phyloP scores from a whole-genome alignment of 1,140 invertebrate genomes.

The Artemia franciscana region DNA sequence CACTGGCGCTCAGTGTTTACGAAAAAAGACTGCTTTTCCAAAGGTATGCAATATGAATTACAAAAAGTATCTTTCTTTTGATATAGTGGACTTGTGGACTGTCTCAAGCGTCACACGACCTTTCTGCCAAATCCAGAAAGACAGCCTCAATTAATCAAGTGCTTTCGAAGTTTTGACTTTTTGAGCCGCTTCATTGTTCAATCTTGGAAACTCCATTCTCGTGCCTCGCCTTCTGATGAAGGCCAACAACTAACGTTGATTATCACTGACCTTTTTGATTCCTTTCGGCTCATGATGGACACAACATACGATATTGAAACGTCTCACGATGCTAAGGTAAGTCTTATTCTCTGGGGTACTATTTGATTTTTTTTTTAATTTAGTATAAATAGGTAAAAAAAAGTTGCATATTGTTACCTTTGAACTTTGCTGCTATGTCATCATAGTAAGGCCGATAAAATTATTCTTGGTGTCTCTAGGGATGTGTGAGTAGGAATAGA shows the following conservation, averaged over 20 bases:
- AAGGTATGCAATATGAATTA: no score
- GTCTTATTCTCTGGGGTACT: no score
- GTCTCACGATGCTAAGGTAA: neutral
- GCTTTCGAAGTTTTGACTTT: conserved; percentile 71
- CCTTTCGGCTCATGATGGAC: conserved; percentile 39
- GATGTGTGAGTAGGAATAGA: no score
- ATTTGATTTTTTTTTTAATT: conserved; percentile 12
- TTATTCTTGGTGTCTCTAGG: no score
- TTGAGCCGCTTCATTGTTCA: conserved; percentile 89
- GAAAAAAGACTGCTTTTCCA: no score
- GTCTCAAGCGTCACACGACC: conserved; percentile 72
- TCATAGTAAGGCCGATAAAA: no score
- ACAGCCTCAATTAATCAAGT: conserved; percentile 67
- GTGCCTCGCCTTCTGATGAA: conserved; percentile 61
- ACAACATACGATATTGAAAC: neutral
- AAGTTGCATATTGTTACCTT: no score
- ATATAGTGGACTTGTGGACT: conserved; percentile 51
- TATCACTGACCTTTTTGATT: conserved; percentile 43
- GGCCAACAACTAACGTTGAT: conserved; percentile 61
- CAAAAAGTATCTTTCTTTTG: no score
- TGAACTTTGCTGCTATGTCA: no score
- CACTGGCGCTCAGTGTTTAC: no score
- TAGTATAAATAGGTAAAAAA: no score
- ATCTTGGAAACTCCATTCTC: conserved; percentile 61
- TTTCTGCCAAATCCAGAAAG: conserved; percentile 57